A percentile compares a stretch with the other conserved stretches of the same genome.
Evolutionary conservation across 2,113 vertebrate genomes (phyloP).

Genomic region (Emydocephalus ijimae): DNA sequence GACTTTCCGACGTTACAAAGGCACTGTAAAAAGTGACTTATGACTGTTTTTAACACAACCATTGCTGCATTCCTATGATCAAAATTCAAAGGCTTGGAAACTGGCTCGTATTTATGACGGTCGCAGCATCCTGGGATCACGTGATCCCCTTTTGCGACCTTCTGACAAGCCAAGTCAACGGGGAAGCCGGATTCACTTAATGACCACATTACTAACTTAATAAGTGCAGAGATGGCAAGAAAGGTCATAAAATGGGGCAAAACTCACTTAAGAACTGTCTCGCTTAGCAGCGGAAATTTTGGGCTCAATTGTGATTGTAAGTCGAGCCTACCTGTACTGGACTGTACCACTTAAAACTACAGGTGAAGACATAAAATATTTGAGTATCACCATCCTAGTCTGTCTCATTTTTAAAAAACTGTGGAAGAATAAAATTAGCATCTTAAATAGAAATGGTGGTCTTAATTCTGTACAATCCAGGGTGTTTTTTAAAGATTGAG

Average conservation of each 20-base stretch:
- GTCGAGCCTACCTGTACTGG: background rate
- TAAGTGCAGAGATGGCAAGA: background rate
- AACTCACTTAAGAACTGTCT: background rate
- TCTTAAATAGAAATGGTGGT: background rate
- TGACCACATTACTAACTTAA: background rate
- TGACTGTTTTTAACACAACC: background rate
- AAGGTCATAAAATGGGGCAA: background rate
- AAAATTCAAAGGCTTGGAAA: background rate
- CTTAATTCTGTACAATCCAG: background rate
- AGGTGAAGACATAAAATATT: background rate
- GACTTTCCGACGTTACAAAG: background rate
- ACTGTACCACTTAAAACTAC: background rate
- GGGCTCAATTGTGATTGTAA: background rate
- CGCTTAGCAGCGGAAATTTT: background rate
- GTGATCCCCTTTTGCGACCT: background rate
- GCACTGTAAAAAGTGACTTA: background rate
- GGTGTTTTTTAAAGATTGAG: background rate
- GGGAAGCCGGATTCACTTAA: background rate
- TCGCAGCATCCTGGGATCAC: too few relatives aligned
- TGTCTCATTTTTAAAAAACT: background rate
- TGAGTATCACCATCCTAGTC: too few relatives aligned
- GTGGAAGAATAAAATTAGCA: background rate
- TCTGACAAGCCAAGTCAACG: background rate
- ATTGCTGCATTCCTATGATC: background rate
- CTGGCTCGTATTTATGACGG: background rate